These are phyloP conservation scores for Drosophila eohydei DNA, from an alignment of 2,888 invertebrate species.

Conservation along the genomic window DNA sequence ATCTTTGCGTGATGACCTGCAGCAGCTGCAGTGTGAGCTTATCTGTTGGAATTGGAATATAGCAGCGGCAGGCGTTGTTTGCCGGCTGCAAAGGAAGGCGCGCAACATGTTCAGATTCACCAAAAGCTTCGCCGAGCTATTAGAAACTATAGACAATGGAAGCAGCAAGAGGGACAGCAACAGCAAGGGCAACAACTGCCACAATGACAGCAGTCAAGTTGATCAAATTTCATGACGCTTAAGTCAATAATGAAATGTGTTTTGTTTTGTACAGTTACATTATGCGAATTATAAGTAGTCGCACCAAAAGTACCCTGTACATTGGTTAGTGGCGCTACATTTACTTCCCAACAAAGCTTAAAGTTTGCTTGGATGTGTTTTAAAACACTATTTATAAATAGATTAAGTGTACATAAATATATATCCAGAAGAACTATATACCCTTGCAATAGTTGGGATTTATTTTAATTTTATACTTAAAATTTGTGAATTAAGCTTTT, in stretches of 20 bases:
- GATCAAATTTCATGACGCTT: constrained; percentile 41
- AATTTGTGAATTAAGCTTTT: background rate
- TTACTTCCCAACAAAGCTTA: too few relatives aligned
- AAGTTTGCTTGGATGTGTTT: background rate
- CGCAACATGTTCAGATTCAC: constrained; percentile 77
- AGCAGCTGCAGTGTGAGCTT: constrained; percentile 85
- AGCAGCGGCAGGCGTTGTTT: constrained; percentile 82
- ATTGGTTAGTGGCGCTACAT: background rate
- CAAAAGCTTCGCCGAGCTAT: constrained; percentile 68
- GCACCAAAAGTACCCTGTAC: constrained; percentile 5
- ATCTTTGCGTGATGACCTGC: constrained; percentile 86
- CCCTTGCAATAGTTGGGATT: background rate
- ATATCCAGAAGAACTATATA: background rate
- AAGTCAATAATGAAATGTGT: constrained; percentile 36
- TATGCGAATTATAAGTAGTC: constrained; percentile 3
- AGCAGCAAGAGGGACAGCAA: constrained; percentile 7
- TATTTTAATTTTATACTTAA: background rate
- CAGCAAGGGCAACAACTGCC: constrained; percentile 9
- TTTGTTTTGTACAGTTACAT: constrained; percentile 42
- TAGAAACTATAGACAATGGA: constrained; percentile 41
- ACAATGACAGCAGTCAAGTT: constrained; percentile 19
- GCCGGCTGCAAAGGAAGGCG: constrained; percentile 72
- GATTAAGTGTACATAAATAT: background rate
- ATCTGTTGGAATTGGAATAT: constrained; percentile 86
- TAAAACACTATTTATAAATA: constrained; percentile 1